Conservation (phyloP, 2,888 invertebrate genomes). For the Steinernema hermaphroditum region DNA sequence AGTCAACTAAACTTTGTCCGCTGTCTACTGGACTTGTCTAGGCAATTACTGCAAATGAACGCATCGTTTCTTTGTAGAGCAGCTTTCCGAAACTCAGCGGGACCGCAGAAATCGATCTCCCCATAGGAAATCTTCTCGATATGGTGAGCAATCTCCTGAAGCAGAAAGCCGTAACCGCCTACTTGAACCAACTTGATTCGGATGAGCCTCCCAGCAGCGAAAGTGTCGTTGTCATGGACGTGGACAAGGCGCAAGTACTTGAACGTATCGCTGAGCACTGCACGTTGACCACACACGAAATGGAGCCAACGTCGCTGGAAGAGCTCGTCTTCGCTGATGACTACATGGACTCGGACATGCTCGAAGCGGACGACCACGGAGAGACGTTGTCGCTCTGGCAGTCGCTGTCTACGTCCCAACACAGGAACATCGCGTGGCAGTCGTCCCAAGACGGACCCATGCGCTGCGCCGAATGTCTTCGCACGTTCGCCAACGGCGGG, state of each 20-base stretch:
- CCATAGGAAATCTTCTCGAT: slow-evolving; percentile 40
- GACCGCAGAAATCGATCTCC: too few relatives aligned
- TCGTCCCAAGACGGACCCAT: slow-evolving; percentile 36
- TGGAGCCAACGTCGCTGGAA: background rate
- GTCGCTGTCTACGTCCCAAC: too few relatives aligned
- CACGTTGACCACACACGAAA: background rate
- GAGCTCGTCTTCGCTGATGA: slow-evolving; percentile 54
- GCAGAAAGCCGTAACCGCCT: background rate
- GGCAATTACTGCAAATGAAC: too few relatives aligned
- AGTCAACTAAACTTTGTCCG: too few relatives aligned
- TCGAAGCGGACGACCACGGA: too few relatives aligned
- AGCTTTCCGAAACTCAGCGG: too few relatives aligned
- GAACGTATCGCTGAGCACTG: background rate
- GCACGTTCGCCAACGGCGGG: slow-evolving; percentile 53
- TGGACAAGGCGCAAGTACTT: background rate
- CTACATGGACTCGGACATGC: slow-evolving; percentile 43
- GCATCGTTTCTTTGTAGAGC: too few relatives aligned
- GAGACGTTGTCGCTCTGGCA: too few relatives aligned
- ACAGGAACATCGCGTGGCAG: too few relatives aligned
- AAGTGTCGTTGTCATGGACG: background rate
- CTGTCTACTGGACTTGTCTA: too few relatives aligned
- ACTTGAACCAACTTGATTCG: background rate
- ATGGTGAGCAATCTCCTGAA: slow-evolving; percentile 49
- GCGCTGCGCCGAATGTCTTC: slow-evolving; percentile 55
- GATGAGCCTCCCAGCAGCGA: background rate